Conservation (phyloP, 2,113 vertebrate genomes). For the Lagopus muta region DNA sequence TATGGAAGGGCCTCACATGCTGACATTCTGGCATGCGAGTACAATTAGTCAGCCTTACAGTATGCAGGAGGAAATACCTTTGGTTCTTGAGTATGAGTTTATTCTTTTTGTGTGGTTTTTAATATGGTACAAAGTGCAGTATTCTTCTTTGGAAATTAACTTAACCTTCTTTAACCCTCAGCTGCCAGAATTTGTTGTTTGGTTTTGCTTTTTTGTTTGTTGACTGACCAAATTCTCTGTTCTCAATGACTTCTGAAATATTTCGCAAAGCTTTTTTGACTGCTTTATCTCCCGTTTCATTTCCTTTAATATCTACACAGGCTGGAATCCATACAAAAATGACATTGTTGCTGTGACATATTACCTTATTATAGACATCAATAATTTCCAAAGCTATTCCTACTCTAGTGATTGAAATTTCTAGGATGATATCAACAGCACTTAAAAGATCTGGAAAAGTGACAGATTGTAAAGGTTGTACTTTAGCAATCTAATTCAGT, state of each 20-base stretch:
- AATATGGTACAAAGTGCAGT: background rate
- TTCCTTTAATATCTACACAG: constrained; percentile 76
- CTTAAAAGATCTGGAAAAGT: constrained; percentile 78
- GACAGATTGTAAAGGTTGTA: constrained; percentile 79
- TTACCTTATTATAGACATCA: constrained; percentile 78
- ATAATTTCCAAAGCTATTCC: constrained; percentile 78
- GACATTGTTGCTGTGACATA: constrained; percentile 78
- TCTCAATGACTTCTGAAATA: constrained; percentile 73
- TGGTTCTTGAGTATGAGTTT: background rate
- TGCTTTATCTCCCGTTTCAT: constrained; percentile 78
- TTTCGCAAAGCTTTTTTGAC: constrained; percentile 75
- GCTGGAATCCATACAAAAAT: constrained; percentile 73
- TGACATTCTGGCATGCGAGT: background rate
- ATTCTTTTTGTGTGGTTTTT: background rate
- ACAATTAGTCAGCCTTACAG: background rate
- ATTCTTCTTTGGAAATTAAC: background rate
- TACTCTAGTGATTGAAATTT: constrained; percentile 78
- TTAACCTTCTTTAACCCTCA: constrained; percentile 62
- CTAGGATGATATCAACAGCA: constrained; percentile 72
- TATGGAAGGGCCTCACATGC: background rate
- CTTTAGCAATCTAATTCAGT: constrained; percentile 76
- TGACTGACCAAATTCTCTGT: constrained; percentile 60
- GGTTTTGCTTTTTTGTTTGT: constrained; percentile 33
- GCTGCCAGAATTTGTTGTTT: constrained; percentile 45
- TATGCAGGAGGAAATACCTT: rapidly evolving